phyloP scores from a whole-genome alignment of 1,140 invertebrate species.

The Intoshia linei region DNA sequence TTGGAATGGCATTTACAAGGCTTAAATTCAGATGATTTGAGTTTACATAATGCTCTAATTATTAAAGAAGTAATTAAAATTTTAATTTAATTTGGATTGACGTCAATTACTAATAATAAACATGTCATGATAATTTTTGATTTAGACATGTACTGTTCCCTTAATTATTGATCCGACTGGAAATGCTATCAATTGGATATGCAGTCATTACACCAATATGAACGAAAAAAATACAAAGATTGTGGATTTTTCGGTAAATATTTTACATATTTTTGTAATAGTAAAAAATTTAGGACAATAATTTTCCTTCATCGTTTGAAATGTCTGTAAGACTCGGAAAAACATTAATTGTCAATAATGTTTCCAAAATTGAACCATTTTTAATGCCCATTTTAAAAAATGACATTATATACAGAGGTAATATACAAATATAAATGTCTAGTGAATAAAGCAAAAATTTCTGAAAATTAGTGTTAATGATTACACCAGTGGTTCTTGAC shows the following conservation, averaged over 20 bases:
- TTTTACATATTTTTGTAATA: conserved; percentile 1
- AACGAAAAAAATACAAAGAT: too few species aligned
- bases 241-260: background rate
- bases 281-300: conserved; percentile 33
- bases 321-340: conserved; percentile 65
- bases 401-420: conserved; percentile 33
- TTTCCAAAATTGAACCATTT: conserved; percentile 31
- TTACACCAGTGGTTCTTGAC: too few species aligned
- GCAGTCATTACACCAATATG: too few species aligned
- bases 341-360: conserved; percentile 48
- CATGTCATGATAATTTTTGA: background rate
- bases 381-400: conserved; percentile 33
- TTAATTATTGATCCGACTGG: background rate
- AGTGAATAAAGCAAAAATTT: too few species aligned
- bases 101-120: background rate
- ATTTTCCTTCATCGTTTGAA: conserved; percentile 47
- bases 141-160: background rate
- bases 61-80: conserved; percentile 31
- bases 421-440: background rate
- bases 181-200: background rate
- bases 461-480: too few species aligned
- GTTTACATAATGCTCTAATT: conserved; percentile 45
- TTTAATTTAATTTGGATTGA: background rate
- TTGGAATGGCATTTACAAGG: conserved; percentile 53
- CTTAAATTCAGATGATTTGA: conserved; percentile 39